Conservation (phyloP, 2,113 vertebrate genomes). For the Narcine bancroftii region DNA sequence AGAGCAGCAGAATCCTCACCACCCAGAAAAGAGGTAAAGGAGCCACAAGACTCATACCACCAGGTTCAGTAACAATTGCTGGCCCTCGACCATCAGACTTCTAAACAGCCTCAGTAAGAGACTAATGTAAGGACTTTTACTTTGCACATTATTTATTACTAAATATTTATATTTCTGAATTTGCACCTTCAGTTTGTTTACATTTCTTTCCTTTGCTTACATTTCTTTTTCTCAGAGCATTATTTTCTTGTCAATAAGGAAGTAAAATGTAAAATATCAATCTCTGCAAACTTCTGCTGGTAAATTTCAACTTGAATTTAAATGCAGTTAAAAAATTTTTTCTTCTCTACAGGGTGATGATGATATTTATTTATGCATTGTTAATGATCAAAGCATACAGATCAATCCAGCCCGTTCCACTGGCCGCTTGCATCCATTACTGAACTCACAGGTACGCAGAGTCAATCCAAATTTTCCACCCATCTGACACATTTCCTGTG, state of each 20-base stretch:
- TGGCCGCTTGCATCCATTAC: conserved; percentile 58
- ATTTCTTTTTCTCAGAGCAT: neutral
- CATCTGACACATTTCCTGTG: no score
- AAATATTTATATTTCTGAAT: no score
- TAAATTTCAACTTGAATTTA: neutral
- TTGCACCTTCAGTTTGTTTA: no score
- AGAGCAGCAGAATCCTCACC: no score
- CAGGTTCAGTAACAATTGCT: no score
- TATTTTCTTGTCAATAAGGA: neutral
- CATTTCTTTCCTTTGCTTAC: no score
- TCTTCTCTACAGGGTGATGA: conserved; percentile 63
- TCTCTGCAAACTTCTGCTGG: neutral
- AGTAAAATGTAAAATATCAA: neutral
- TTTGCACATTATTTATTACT: no score
- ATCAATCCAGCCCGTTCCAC: conserved; percentile 55
- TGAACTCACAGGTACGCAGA: conserved; percentile 56
- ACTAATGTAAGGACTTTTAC: no score
- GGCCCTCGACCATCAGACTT: no score
- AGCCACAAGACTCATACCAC: no score
- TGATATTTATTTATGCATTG: conserved; percentile 70
- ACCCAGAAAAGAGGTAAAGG: no score
- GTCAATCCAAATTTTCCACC: neutral
- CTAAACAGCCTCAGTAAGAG: no score
- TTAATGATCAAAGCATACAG: conserved; percentile 44
- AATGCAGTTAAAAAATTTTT: neutral